Base-by-base conservation (phyloP, 2,888 invertebrate species). In the Papilio protenor region DNA sequence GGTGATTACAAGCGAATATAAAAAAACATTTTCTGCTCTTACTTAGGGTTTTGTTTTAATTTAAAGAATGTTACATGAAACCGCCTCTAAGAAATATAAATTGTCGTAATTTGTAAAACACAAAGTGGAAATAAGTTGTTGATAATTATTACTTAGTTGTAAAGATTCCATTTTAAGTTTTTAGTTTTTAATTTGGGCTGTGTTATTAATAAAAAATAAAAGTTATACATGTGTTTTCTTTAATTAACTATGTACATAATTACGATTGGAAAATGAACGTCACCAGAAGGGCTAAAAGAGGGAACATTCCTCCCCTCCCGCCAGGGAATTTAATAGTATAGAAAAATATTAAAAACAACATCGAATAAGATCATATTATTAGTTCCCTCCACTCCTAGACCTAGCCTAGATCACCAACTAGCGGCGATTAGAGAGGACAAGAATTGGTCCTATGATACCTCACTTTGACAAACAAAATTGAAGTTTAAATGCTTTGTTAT, bases 121-220 rank as follows among this genome's bases (percentile, higher is more conserved):
- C 11, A 18, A 5, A 64, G 0, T 5, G 16, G 6, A 16, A 18
- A 2, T 33, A 64, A 27, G 33, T 18, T 40, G 18, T 66, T 64
- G 6, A 6, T 33, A 40, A 40, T 66, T 66, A 11, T 66, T 66
- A n/a, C 66, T 40, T 64, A 16, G 64, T 33, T 66, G 12, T 66
- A 40, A n/a, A n/a, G 4, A 11, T 40, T 40, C 11, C 40, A 49
- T 27, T 47, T 27, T 49, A 74, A 61, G 57, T 49, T 47, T 16
- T 49, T 33, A 72, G 45, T 57, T 23, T 57, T 16, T 72, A 61
- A 76, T 64, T 49, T 40, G 61, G 76, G 77, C 73, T 77, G 77
- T 77, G 77, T 77, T 77, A 73, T 40, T 49, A 79, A 79, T 76
- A 76, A 81, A 12, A 80, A 69, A 49, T 40, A n/a, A 40, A 73